Conservation (phyloP, 2,888 invertebrate species). For the Crocallis elinguaria region DNA sequence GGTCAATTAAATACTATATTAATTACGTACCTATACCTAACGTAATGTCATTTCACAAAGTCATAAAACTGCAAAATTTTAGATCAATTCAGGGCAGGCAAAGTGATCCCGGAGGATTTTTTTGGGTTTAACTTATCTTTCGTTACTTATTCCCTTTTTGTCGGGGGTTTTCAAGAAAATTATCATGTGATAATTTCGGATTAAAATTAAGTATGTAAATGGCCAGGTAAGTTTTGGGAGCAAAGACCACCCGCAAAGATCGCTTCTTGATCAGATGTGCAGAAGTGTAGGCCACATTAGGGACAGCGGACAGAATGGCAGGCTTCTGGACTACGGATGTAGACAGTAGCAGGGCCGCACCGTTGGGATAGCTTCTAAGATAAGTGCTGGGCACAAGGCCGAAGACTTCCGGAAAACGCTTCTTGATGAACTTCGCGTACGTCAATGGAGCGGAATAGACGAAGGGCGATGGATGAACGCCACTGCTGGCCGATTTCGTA, state of each 20-base stretch:
- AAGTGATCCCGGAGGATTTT: too few relatives aligned
- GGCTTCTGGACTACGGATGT: constrained; percentile 28
- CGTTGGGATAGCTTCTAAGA: constrained; percentile 23
- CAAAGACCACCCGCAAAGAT: constrained; percentile 35
- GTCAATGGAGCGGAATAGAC: constrained; percentile 55
- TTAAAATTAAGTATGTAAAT: too few relatives aligned
- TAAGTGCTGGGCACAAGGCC: constrained; percentile 43
- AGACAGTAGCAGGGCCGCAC: constrained; percentile 30
- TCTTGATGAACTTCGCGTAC: constrained; percentile 62
- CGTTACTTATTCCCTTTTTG: too few relatives aligned
- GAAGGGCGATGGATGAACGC: constrained; percentile 71
- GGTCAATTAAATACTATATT: too few relatives aligned
- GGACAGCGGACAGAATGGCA: constrained; percentile 24
- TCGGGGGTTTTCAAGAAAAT: too few relatives aligned
- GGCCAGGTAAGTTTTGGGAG: constrained; percentile 49
- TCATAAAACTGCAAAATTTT: too few relatives aligned
- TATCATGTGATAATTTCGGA: too few relatives aligned
- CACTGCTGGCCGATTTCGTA: constrained; percentile 53
- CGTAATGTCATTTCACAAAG: too few relatives aligned
- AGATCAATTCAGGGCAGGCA: too few relatives aligned
- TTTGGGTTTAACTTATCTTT: too few relatives aligned
- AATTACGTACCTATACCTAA: too few relatives aligned
- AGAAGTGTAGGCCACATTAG: constrained; percentile 48
- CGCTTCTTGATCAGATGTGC: constrained; percentile 54
- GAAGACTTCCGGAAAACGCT: constrained; percentile 44